These are phyloP conservation scores for Avahi laniger DNA, from an alignment of 2,797 vertebrate species.

Conservation along the genomic window DNA sequence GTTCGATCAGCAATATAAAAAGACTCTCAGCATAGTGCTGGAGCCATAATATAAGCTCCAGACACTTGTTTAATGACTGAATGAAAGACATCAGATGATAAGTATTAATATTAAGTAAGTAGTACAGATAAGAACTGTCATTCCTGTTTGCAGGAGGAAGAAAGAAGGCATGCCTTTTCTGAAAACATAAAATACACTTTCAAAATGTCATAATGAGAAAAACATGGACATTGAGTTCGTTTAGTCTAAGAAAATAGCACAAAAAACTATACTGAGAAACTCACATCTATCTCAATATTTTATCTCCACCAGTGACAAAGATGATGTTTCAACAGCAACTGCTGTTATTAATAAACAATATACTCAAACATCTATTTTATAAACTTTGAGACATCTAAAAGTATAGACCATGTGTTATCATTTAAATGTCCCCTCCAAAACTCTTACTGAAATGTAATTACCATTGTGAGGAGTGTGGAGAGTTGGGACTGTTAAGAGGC, in stretches of 20 bases:
- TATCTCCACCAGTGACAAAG: neutral
- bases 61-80: neutral
- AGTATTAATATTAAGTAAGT: neutral
- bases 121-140: neutral
- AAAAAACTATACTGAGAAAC: neutral
- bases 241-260: neutral
- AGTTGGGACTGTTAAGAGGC: neutral
- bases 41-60: neutral
- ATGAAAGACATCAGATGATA: neutral
- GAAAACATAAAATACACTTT: neutral
- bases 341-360: neutral
- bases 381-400: neutral
- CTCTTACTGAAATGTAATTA: neutral
- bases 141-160: neutral
- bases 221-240: neutral
- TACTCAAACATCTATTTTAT: neutral
- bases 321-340: neutral
- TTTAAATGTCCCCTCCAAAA: neutral
- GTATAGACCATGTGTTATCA: neutral
- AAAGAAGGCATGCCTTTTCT: neutral
- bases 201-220: neutral
- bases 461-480: neutral
- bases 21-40: neutral
- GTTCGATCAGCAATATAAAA: neutral
- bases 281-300: neutral